Evolutionary conservation across 1,140 invertebrate genomes (phyloP).

Genomic region (Adoxophyes honmai): DNA sequence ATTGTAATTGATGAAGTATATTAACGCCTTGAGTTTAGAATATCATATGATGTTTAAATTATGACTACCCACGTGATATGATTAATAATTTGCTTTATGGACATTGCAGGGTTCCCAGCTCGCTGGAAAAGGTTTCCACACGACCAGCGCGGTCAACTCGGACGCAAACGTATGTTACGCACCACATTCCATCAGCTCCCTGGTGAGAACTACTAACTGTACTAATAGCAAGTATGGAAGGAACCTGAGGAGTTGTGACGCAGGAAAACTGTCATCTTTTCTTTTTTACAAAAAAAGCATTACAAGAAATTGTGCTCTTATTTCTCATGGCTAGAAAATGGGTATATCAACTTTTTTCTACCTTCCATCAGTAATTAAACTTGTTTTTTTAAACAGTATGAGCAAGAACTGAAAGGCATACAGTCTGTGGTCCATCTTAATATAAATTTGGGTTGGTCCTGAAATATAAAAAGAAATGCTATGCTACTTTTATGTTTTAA

Average conservation of each 20-base stretch:
- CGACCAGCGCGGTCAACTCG: constrained; percentile 59
- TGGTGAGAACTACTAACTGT: constrained; percentile 72
- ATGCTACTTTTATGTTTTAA: no score
- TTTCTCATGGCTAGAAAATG: no score
- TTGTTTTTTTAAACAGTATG: no score
- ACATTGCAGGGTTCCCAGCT: constrained; percentile 62
- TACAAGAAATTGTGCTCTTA: no score
- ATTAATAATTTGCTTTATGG: constrained; percentile 3
- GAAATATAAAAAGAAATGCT: no score
- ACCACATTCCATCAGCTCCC: constrained; percentile 49
- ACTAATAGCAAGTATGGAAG: constrained; percentile 49
- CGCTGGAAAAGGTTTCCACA: constrained; percentile 61
- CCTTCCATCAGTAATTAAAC: no score
- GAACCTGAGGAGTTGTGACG: constrained; percentile 26
- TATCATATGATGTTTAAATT: not conserved
- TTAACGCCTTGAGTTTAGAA: not conserved
- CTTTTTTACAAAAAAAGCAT: no score
- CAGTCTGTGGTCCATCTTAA: no score
- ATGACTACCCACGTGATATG: constrained; percentile 17
- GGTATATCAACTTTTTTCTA: no score
- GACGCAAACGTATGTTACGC: constrained; percentile 70
- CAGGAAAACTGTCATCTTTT: constrained; percentile 19
- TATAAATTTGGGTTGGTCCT: no score
- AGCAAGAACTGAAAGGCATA: no score
- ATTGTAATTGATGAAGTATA: not conserved